Base-by-base conservation (phyloP, 2,888 invertebrate species). In the Bugula neritina region DNA sequence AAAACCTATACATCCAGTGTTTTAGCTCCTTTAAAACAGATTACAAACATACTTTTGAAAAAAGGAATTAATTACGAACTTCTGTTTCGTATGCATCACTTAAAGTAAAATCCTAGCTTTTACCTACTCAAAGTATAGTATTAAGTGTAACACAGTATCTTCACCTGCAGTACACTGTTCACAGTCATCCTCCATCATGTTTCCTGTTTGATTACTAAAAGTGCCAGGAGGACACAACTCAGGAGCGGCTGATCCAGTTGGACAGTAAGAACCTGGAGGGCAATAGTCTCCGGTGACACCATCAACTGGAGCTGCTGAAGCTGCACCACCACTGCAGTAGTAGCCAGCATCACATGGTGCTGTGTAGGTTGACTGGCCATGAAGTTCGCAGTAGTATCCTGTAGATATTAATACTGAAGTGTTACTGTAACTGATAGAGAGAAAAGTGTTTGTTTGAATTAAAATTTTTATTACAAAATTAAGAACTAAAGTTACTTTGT, bases 251-350 rank as follows among this genome's bases (percentile, higher is more conserved):
- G 80, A 80, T 0, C 80, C 82, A 34, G 72, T 69, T 0, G 78
- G 78, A 74, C 83, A 83, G 75, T 81, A 82, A 73, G 77, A 73
- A 23, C 83, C 83, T n/a, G 69, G 63, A 0, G 80, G 78, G 73
- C 83, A 83, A 13, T 75, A 75, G 52, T 78, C 79, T 27, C 82
- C 83, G 1, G 81, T 81, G n/a, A 74, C 73, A 58, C 78, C 80
- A 75, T 79, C 78, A 54, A 77, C 77, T 35, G 80, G 78, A 71
- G 78, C 77, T 69, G 73, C 71, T 23, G 72, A 35, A 5, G 73
- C 73, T 0, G 82, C 80, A 1, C 76, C 77, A 10, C 74, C 73
- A 3, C 77, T 78, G 73, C 83, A 83, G 75, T 78, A 82, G 74
- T 79, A 80, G 0, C 82, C 82, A 17, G 79, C 78, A 31, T 58